phyloP scores from a whole-genome alignment of 1,140 invertebrate genomes.

The Drosophila busckii region DNA sequence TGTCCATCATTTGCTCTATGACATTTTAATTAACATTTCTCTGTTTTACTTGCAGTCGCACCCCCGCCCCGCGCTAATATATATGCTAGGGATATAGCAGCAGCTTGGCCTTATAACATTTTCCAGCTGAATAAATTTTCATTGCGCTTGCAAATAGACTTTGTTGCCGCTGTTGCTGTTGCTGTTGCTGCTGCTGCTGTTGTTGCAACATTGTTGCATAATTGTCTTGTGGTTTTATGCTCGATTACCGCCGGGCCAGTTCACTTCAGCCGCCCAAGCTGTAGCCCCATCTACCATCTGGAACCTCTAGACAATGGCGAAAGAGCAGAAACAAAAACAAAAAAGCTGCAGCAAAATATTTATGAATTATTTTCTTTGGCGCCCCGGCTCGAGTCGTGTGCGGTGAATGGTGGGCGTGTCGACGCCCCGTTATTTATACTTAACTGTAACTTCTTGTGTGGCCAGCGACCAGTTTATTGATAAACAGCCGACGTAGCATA shows the following conservation, averaged over 20 bases:
- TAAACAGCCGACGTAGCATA: slow-evolving; percentile 13
- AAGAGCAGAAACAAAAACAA: not conserved
- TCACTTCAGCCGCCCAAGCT: not conserved
- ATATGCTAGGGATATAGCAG: too few species aligned
- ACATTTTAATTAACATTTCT: slow-evolving; percentile 68
- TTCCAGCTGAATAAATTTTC: slow-evolving; percentile 58
- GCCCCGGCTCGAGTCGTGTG: slow-evolving; percentile 10
- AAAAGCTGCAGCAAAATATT: not conserved
- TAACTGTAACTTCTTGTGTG: slow-evolving; percentile 22
- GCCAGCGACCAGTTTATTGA: slow-evolving; percentile 34
- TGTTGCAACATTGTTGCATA: slow-evolving; percentile 12
- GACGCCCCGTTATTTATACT: slow-evolving; percentile 9
- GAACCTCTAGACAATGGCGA: not conserved
- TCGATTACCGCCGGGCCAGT: not conserved
- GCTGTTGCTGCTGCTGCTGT: slow-evolving; percentile 1
- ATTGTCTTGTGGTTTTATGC: slow-evolving; percentile 6
- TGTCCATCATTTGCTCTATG: slow-evolving; percentile 32
- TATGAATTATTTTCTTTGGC: slow-evolving; percentile 20
- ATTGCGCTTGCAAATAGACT: slow-evolving; percentile 47
- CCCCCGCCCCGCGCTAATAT: too few species aligned
- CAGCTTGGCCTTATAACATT: slow-evolving; percentile 37
- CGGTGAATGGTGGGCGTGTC: slow-evolving; percentile 30
- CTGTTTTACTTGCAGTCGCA: not conserved
- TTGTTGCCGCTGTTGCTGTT: slow-evolving; percentile 4
- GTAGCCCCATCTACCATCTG: not conserved